These are phyloP conservation scores for Drosophila elegans DNA, from an alignment of 1,140 invertebrate species.

Conservation along the genomic window DNA sequence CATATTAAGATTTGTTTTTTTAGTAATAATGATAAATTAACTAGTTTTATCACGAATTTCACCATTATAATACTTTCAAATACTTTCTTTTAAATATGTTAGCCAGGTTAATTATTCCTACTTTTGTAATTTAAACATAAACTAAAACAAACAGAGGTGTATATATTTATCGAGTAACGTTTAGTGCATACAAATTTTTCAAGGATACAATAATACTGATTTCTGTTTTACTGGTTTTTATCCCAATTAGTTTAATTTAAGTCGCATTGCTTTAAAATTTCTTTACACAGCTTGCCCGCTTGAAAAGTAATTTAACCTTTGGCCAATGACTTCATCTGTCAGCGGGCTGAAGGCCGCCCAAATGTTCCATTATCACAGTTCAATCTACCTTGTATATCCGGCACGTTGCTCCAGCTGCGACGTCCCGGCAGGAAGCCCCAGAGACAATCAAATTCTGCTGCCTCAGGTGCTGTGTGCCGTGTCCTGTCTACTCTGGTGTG, in stretches of 20 bases:
- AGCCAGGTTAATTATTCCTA: too few relatives aligned
- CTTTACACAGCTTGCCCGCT: not conserved
- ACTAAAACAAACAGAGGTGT: too few relatives aligned
- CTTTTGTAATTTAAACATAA: too few relatives aligned
- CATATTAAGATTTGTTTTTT: too few relatives aligned
- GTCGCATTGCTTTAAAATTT: not conserved
- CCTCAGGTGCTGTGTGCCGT: slow-evolving; percentile 31
- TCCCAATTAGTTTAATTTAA: not conserved
- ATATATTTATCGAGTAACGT: too few relatives aligned
- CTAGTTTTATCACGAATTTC: too few relatives aligned
- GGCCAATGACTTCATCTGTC: slow-evolving; percentile 40
- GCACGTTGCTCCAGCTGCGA: slow-evolving; percentile 35
- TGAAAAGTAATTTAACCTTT: slow-evolving; percentile 4
- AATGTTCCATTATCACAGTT: slow-evolving; percentile 42
- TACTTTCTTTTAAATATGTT: too few relatives aligned
- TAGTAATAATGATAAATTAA: too few relatives aligned
- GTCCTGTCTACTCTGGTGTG: slow-evolving; percentile 5
- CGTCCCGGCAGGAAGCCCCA: slow-evolving; percentile 27
- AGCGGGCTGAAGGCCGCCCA: slow-evolving; percentile 8
- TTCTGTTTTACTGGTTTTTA: too few relatives aligned
- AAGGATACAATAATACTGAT: too few relatives aligned
- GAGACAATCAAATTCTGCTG: slow-evolving; percentile 55
- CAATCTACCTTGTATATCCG: slow-evolving; percentile 47
- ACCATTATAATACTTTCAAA: too few relatives aligned
- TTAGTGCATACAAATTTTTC: too few relatives aligned